These are phyloP conservation scores for Pangasius krempfi DNA, from an alignment of 2,797 vertebrate species.

Conservation along the genomic window DNA sequence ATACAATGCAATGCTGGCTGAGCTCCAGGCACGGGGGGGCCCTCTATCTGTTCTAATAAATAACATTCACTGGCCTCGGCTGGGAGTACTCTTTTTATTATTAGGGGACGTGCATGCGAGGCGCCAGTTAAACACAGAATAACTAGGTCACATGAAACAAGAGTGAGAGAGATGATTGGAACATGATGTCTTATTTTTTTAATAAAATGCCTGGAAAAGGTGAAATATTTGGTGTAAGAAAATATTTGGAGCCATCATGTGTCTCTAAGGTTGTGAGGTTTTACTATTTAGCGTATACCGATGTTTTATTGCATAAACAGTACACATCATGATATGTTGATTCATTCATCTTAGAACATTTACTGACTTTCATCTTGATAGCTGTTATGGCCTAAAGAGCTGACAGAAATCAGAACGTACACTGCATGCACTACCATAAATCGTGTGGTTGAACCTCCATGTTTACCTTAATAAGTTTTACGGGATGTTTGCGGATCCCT, in stretches of 20 bases:
- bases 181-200: constrained; percentile 24
- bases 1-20: constrained; percentile 52
- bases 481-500: constrained; percentile 8
- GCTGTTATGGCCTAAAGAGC: background rate
- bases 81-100: constrained; percentile 47
- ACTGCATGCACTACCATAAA: background rate
- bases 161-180: constrained; percentile 34
- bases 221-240: background rate
- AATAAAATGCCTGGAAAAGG: background rate
- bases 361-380: background rate
- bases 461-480: constrained; percentile 43
- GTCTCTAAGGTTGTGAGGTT: background rate
- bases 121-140: constrained; percentile 45
- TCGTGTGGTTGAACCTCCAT: background rate
- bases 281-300: background rate
- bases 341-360: background rate
- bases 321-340: background rate
- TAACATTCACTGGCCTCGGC: constrained; percentile 52
- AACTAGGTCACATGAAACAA: constrained; percentile 50
- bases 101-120: constrained; percentile 36
- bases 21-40: constrained; percentile 48
- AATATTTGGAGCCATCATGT: background rate
- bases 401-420: background rate
- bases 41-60: constrained; percentile 49
- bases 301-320: background rate